These are phyloP conservation scores for Phortica okadai DNA, from an alignment of 2,888 invertebrate genomes.

Conservation along the genomic window DNA sequence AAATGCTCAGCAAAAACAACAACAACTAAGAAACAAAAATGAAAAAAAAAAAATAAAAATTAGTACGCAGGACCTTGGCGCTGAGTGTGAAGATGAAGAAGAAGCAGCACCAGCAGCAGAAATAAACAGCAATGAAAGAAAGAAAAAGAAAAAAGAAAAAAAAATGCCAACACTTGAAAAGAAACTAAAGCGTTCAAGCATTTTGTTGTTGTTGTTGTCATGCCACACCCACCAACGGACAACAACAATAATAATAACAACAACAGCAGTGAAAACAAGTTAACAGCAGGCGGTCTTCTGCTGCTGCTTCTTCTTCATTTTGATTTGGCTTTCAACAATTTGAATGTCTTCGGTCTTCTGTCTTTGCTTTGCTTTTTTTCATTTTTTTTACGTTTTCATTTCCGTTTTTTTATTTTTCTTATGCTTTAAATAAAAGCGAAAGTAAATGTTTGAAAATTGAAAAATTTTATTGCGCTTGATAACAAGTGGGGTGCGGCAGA, in stretches of 20 bases:
- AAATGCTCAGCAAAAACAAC: neutral
- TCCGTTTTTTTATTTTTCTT: conserved; percentile 44
- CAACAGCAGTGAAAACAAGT: conserved; percentile 11
- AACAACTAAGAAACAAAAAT: neutral
- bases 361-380: neutral
- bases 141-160: conserved; percentile 39
- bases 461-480: conserved; percentile 66
- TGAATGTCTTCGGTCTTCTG: neutral
- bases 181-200: conserved; percentile 49
- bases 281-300: neutral
- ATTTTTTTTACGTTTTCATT: neutral
- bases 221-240: conserved; percentile 11
- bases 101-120: conserved; percentile 11
- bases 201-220: conserved; percentile 9
- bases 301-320: neutral
- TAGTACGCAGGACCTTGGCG: conserved; percentile 14
- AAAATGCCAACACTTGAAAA: conserved; percentile 68
- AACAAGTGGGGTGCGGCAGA: conserved; percentile 60
- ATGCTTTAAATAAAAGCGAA: conserved; percentile 65
- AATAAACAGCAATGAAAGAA: neutral
- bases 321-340: neutral
- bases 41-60: neutral
- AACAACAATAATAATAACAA: neutral
- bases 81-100: conserved; percentile 39
- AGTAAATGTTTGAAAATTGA: conserved; percentile 70